phyloP scores from a whole-genome alignment of 2,113 vertebrate genomes.

The Climacteris rufus region DNA sequence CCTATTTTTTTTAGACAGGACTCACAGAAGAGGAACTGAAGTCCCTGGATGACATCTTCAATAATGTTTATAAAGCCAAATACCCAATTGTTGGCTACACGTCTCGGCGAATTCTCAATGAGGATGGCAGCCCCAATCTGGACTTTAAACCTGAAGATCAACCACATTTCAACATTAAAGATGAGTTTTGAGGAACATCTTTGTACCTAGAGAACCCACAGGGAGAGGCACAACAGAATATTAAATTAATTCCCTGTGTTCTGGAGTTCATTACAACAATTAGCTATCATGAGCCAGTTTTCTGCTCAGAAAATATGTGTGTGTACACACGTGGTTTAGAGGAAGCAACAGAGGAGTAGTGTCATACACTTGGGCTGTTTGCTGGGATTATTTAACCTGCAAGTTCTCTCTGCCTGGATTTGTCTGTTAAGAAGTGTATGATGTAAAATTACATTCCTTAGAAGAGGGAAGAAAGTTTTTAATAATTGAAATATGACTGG shows the following conservation, averaged over 20 bases:
- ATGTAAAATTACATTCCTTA: background rate
- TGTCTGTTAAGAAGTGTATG: background rate
- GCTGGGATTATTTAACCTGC: background rate
- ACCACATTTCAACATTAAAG: slow-evolving; percentile 85
- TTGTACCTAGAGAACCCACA: background rate
- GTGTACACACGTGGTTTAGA: background rate
- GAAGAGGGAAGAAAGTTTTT: background rate
- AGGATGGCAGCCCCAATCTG: slow-evolving; percentile 88
- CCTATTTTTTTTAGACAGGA: slow-evolving; percentile 73
- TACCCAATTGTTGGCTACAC: slow-evolving; percentile 96
- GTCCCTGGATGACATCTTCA: slow-evolving; percentile 86
- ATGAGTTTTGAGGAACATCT: slow-evolving; percentile 82
- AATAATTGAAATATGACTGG: background rate
- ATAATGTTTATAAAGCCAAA: slow-evolving; percentile 90
- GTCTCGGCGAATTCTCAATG: slow-evolving; percentile 81
- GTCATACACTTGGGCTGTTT: background rate
- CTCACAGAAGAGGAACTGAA: slow-evolving; percentile 84
- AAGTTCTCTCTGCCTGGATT: background rate
- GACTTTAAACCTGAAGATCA: slow-evolving; percentile 93
- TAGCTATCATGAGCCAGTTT: background rate
- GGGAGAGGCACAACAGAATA: background rate
- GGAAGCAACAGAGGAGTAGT: background rate
- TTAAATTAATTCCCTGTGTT: background rate
- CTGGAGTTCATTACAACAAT: background rate
- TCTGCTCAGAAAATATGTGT: background rate